Percentiles rank a stretch among this genome's conserved stretches.
Conservation (phyloP, 2,797 vertebrate species). For the Denticeps clupeoides region DNA sequence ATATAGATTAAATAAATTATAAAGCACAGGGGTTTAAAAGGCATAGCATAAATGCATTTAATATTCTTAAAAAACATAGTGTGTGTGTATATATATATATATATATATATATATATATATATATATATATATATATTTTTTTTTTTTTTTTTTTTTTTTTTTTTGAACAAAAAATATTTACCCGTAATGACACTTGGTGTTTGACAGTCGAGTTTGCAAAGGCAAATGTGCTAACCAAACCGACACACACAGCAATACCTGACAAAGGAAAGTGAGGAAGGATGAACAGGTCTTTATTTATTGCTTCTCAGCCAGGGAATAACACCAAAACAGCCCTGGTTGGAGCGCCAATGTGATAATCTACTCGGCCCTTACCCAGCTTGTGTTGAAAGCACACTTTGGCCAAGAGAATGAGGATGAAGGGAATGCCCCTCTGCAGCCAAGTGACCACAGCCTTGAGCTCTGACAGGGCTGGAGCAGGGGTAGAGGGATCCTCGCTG, state of each 20-base stretch:
- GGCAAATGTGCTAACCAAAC: constrained; percentile 92
- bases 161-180: too few species aligned
- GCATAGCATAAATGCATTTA: background rate
- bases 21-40: background rate
- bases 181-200: constrained; percentile 90
- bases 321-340: background rate
- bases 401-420: constrained; percentile 87
- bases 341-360: background rate
- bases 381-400: constrained; percentile 98
- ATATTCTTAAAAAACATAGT: background rate
- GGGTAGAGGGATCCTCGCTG: constrained; percentile 69
- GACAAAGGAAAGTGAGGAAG: constrained; percentile 26
- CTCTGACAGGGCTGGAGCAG: constrained; percentile 85
- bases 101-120: too few species aligned
- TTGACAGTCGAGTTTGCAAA: constrained; percentile 88
- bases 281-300: constrained; percentile 10
- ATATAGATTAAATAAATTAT: constrained; percentile 1
- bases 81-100: background rate
- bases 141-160: too few species aligned
- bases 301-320: background rate
- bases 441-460: constrained; percentile 82
- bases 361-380: constrained; percentile 62
- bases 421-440: constrained; percentile 94
- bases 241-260: constrained; percentile 92
- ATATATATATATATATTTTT: too few species aligned